phyloP scores from a whole-genome alignment of 2,888 invertebrate species.

The Zelleria hepariella region DNA sequence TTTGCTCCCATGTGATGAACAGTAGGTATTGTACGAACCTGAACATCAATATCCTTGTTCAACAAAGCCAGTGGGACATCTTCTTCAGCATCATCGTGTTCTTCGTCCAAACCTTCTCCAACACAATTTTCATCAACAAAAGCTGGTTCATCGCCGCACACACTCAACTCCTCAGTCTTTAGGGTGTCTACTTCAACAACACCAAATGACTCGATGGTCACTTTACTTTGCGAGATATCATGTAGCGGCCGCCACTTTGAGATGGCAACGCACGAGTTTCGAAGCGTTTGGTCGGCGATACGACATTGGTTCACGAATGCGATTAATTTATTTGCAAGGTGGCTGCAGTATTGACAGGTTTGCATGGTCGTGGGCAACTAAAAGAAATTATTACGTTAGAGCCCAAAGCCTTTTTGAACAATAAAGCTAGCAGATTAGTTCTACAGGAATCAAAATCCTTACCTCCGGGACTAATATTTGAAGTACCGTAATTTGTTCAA shows the following conservation, averaged over 20 bases:
- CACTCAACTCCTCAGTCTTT: not conserved
- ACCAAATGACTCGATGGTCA: not conserved
- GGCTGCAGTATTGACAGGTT: not conserved
- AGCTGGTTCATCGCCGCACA: not conserved
- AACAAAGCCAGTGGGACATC: conserved; percentile 20
- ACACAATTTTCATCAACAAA: conserved; percentile 8
- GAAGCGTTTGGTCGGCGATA: not conserved
- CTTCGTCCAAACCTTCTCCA: conserved; percentile 4
- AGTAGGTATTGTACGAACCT: conserved; percentile 20
- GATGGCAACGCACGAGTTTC: not conserved
- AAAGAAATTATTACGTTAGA: not conserved
- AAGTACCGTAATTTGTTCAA: not conserved
- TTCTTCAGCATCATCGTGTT: conserved; percentile 19
- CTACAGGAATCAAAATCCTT: not conserved
- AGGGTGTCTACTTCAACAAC: not conserved
- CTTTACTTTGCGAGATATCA: not conserved
- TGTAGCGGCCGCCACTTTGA: not conserved
- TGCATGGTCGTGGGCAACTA: not conserved
- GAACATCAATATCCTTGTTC: conserved; percentile 11
- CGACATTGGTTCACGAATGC: not conserved
- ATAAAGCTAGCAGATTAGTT: not conserved
- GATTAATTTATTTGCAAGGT: not conserved
- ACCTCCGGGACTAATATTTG: not conserved
- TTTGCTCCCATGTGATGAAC: not conserved
- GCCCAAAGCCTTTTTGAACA: not conserved